phyloP scores from a whole-genome alignment of 2,113 vertebrate species.

The Tringa solitaria region DNA sequence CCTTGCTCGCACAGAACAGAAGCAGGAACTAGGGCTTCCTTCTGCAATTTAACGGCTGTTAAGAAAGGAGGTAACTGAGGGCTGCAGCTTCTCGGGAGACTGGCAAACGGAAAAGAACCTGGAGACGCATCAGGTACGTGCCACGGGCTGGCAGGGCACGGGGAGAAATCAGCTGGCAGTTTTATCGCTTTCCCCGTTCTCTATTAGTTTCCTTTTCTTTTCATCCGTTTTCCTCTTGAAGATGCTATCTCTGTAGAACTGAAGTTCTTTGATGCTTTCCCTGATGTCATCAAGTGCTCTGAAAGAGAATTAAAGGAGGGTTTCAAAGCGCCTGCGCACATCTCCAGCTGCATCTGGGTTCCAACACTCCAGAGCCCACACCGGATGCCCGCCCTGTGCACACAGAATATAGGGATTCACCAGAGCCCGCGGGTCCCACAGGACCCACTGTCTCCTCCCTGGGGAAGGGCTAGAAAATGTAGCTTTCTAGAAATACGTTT shows the following conservation, averaged over 20 bases:
- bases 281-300: constrained; percentile 93
- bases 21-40: neutral
- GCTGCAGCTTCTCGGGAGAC: neutral
- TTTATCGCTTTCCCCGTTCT: constrained; percentile 79
- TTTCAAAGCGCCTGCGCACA: accelerated
- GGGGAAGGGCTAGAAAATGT: neutral
- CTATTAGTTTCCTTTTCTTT: constrained; percentile 82
- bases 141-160: neutral
- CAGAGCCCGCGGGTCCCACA: too few species aligned
- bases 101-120: neutral
- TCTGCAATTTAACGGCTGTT: constrained; percentile 1
- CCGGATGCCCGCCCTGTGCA: too few species aligned
- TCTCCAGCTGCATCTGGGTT: neutral
- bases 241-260: constrained; percentile 89
- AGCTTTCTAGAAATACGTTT: neutral
- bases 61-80: constrained; percentile 39
- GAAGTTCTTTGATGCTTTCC: constrained; percentile 95
- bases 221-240: constrained; percentile 85
- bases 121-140: neutral
- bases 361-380: accelerated
- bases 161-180: constrained; percentile 64
- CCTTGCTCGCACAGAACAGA: neutral
- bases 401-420: accelerated
- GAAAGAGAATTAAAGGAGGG: constrained; percentile 34
- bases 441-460: neutral